phyloP scores from a whole-genome alignment of 1,140 invertebrate genomes.

The Dinoponera quadriceps region DNA sequence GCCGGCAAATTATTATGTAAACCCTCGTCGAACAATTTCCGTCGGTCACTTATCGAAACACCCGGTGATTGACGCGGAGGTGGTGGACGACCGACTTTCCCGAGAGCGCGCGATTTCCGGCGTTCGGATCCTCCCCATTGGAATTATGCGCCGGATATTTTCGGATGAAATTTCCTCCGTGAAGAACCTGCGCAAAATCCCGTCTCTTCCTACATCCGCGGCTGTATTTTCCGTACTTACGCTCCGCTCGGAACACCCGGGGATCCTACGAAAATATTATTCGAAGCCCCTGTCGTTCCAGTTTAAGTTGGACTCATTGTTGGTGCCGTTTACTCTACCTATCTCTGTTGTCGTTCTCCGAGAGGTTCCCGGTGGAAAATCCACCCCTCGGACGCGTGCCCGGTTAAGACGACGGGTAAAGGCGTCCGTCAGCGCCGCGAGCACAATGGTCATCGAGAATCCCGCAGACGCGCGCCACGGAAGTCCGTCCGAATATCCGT shows the following conservation, averaged over 20 bases:
- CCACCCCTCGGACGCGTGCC: background rate
- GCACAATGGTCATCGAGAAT: background rate
- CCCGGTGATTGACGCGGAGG: background rate
- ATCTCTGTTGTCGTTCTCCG: background rate
- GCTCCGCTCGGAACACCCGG: background rate
- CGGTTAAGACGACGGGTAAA: background rate
- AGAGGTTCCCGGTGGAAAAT: too few relatives aligned
- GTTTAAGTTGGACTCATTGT: background rate
- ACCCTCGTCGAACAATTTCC: slow-evolving; percentile 1
- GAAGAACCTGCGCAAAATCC: too few relatives aligned
- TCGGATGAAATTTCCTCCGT: too few relatives aligned
- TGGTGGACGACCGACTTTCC: background rate
- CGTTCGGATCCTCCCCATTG: too few relatives aligned
- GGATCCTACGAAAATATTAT: background rate
- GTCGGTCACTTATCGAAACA: background rate
- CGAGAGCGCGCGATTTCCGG: too few relatives aligned
- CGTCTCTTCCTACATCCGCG: too few relatives aligned
- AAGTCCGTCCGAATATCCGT: background rate
- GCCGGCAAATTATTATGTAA: slow-evolving; percentile 10
- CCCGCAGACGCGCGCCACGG: slow-evolving; percentile 19
- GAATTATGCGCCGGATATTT: too few relatives aligned
- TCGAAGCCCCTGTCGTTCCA: background rate
- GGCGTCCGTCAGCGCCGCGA: background rate
- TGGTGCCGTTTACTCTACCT: background rate
- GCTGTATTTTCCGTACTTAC: too few relatives aligned